Evolutionary conservation across 2,797 vertebrate genomes (phyloP).

Genomic region (Phalloptychus januarius): DNA sequence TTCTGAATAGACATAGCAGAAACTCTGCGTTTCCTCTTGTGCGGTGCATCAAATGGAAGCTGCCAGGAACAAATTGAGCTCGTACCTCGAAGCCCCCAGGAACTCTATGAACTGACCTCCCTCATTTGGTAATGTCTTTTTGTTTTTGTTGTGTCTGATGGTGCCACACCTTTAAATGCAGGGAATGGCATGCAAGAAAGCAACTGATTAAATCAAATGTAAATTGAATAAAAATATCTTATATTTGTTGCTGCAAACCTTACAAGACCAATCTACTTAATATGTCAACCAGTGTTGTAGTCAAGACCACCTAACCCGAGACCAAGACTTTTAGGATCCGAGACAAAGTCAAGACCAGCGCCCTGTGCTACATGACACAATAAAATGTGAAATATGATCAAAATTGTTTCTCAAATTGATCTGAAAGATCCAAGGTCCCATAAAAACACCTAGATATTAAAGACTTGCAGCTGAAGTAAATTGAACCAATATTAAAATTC

Average conservation of each 20-base stretch:
- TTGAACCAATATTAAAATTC: too few species aligned
- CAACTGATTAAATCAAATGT: neutral
- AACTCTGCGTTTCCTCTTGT: constrained; percentile 96
- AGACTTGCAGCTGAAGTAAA: too few species aligned
- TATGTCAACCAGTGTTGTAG: too few species aligned
- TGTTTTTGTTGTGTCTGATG: neutral
- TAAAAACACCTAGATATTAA: too few species aligned
- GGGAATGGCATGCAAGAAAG: neutral
- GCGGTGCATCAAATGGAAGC: constrained; percentile 96
- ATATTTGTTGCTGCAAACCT: neutral
- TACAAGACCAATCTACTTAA: neutral
- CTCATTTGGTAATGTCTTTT: constrained; percentile 90
- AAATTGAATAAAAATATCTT: neutral
- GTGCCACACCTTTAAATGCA: neutral
- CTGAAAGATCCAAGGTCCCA: too few species aligned
- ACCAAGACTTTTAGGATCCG: too few species aligned
- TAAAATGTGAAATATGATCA: too few species aligned
- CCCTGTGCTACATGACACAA: too few species aligned
- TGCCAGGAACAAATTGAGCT: constrained; percentile 99
- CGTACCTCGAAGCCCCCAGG: constrained; percentile 97
- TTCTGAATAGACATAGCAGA: constrained; percentile 93
- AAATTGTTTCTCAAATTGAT: too few species aligned
- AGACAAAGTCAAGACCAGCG: too few species aligned
- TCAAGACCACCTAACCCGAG: too few species aligned
- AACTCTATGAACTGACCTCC: constrained; percentile 98